Evolutionary conservation across 2,888 invertebrate genomes (phyloP), one percentile per base, ranked within the genome.

Genomic region (Apeira syringaria): DNA sequence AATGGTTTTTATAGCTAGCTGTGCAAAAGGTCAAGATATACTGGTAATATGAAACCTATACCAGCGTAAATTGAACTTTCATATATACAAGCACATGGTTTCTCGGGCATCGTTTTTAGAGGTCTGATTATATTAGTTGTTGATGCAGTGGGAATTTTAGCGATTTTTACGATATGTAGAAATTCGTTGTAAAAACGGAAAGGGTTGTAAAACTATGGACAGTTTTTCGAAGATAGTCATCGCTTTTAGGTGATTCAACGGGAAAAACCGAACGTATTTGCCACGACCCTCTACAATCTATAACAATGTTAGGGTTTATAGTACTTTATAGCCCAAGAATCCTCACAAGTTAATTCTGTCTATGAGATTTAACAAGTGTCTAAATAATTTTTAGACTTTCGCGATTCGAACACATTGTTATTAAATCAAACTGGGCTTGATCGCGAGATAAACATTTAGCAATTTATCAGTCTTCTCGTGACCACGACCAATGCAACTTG

Each of bases 161-260:
- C 27, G 35, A 42, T 47, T 50, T 44, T 35, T 9, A 15, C 25
- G 35, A 42, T 47, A 45, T 42, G 40, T 47, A 45, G 26, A 37
- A 46, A 43, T 44, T 33, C 6, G 3, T 5, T 7, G n/a, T 28
- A 47, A 31, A 20, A 20, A 20, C 20, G 20, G 41, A 18, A 41
- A 37, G 38, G 47, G 41, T 40, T 47, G 17, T 11, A n/a, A 32
- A 33, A 37, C 37, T 28, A 44, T 28, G 13, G 25, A 7, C 12
- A 18, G 1, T 24, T 45, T 39, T 45, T 9, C 7, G 11, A 17
- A 29, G 39, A 40, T 40, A 33, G 27, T 6, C 27, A 40, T 40
- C 32, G 27, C 18, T 20, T 4, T 20, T 20, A 20, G 20, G 7
- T 40, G 39, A 40, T 9, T 40, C 32, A 40, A n/a, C 22, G 8